Base-by-base conservation (phyloP, 2,797 vertebrate genomes). In the Pseudochromis fuscus region DNA sequence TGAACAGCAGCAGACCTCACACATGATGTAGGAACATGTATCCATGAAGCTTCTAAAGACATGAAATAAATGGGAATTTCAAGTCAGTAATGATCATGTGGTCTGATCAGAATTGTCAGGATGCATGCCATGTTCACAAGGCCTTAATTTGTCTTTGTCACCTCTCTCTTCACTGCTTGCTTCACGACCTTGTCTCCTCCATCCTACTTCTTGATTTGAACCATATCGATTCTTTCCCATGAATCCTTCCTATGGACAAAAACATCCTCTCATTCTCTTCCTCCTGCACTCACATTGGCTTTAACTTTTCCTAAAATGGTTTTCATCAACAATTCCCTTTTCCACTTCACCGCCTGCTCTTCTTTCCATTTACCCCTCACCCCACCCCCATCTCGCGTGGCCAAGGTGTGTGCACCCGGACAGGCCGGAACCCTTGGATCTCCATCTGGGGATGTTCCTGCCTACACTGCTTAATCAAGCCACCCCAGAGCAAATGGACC, bases 401-500 rank as follows among this genome's bases (percentile, higher is more conserved):
- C 82, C 81, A 92, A 99, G 97, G 77, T 95, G 90, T 92, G 93
- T 96, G 82, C 95, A 98, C 79, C 94, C 89, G 1, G 95, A 94
- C 89, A 95, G 93, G 57, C 93, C 96, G 35, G 95, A 94, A 55
- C 96, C 97, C 83, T 90, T 99, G 95, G 98, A 99, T 72, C 96
- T 99, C 78, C 98, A 99, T 72, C 93, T 99, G 89, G 98, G 95
- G 89, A 99, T 99, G 98, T 99, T 99, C 94, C 96, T 99, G 87
- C 96, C 97, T 84, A 99, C 97, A 25, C 94, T 99, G 77, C 95
- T 99, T 89, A 97, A 96, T 92, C 98, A 99, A 94, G 96, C 97
- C 83, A 97, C 97, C 50, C 93, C 94, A 63, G 96, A 96, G 79
- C 98, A 99, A 91, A 97, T 98, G 91, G 95, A 99, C 72, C 93